Base-by-base conservation (phyloP, 2,113 vertebrate species). In the Pristiophorus japonicus region DNA sequence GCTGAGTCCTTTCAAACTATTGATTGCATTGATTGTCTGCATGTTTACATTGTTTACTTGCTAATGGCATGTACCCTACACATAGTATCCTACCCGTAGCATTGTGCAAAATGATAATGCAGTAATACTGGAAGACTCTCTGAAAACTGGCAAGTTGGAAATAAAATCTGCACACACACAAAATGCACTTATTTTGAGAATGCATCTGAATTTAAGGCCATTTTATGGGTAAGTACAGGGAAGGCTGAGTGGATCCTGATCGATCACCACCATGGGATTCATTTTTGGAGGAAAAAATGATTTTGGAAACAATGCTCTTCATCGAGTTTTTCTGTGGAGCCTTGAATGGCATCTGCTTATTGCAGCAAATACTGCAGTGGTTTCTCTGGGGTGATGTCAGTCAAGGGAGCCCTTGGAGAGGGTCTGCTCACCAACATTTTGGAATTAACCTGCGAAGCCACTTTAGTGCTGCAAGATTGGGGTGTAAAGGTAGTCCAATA, bases 311-410 rank as follows among this genome's bases (percentile, higher is more conserved):
- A 11, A 14, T 55, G 11, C 27, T 90, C 87, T 90, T 59, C 27
- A 62, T 62, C 34, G 87, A 34, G 51, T 42, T 81, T 30, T 34
- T 73, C 70, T 70, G 11, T 73, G 70, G 70, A 73, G 27, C 47
- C 30, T 12, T 59, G 87, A 90, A 30, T 27, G 16, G 30, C 51
- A 90, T n/a, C 30, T 34, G 87, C 62, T 55, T 90, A 16, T 59
- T 30, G 59, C 51, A 59, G 11, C 51, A 62, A 90, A 16, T 30
- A 59, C 30, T 34, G 27, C 30, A 59, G 87, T 34, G 11, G 87
- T 62, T 62, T n/a, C 51, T 90, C 87, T 90, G 87, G 51, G 30
- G 87, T 90, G 87, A 90, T 16, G 30, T 90, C 87, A 62, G 55
- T 59, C 51, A 59, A 16, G 55, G 51, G 10, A 59, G 27, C 30